Base-by-base conservation (phyloP, 2,888 invertebrate genomes). In the Philhelius pedissequus region DNA sequence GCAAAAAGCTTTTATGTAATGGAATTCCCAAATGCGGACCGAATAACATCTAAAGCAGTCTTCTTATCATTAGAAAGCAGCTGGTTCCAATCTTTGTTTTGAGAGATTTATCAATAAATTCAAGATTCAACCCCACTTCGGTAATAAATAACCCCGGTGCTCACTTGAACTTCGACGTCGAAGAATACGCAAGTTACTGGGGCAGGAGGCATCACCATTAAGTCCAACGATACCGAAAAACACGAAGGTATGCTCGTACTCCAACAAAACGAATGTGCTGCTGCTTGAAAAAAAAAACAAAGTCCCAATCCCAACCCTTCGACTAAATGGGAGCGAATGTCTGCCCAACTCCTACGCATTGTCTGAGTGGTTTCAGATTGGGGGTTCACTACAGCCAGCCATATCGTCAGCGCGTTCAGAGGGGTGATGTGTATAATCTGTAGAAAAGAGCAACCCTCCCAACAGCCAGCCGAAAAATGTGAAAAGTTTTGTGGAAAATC, bases 91-190 rank as follows among this genome's bases (percentile, higher is more conserved):
- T 87, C 87, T 87, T 84, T 86, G 84, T 84, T 79, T 84, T 79
- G 84, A 79, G 86, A 86, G 87, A 87, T 87, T 83, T 87, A 87
- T 87, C 87, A 87, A 87, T 87, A 87, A 87, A 87, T 87, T 86
- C 81, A 77, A 87, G 87, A 87, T 87, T 86, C 81, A 77, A 78
- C 69, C 83, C 86, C 87, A 79, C 80, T 74, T 83, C 76, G 73
- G 78, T 78, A 87, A 87, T 87, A 87, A 87, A 87, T 87, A 87
- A 87, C 87, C 82, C 78, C 73, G 50, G 52, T 68, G 74, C 64
- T 76, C 79, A 71, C 79, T 84, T 84, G 84, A 84, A 84, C 79
- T 79, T 75, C 73, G 64, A 78, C 69, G 20, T 75, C 62, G 69
- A 43, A 25, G 56, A 18, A 56, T 56, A 35, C 25, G 18, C 3